A percentile compares a stretch with the other conserved stretches of the same genome.
Conservation (phyloP, 2,113 vertebrate species). For the Taurulus bubalis region DNA sequence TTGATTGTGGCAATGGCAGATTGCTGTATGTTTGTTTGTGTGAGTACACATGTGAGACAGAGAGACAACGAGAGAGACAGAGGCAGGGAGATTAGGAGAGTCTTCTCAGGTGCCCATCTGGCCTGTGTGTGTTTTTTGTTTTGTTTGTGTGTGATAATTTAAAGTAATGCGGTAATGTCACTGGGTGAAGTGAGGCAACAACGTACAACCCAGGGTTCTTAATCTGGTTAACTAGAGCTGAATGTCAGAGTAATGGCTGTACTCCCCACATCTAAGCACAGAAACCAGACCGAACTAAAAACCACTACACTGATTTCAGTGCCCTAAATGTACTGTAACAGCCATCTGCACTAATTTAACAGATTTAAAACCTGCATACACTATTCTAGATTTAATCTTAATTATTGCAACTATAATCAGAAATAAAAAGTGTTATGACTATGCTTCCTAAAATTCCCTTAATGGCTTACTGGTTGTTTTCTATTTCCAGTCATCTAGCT, state of each 20-base stretch:
- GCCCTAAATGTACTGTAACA: slow-evolving; percentile 41
- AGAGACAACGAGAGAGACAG: slow-evolving; percentile 29
- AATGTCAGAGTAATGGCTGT: slow-evolving; percentile 47
- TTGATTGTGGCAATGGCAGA: not conserved
- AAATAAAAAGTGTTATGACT: slow-evolving; percentile 26
- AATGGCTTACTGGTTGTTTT: slow-evolving; percentile 55
- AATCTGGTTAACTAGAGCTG: slow-evolving; percentile 57
- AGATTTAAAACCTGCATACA: slow-evolving; percentile 44
- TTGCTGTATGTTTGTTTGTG: not conserved
- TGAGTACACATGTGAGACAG: slow-evolving; percentile 7
- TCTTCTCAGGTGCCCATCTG: slow-evolving; percentile 52
- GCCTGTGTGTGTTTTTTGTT: not conserved
- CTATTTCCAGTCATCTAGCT: slow-evolving; percentile 44
- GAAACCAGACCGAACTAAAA: slow-evolving; percentile 34
- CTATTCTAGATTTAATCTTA: slow-evolving; percentile 47
- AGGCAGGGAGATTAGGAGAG: slow-evolving; percentile 23
- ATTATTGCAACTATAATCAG: slow-evolving; percentile 31
- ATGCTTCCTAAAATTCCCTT: slow-evolving; percentile 52
- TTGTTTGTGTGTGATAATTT: slow-evolving; percentile 20
- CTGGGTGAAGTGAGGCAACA: slow-evolving; percentile 32
- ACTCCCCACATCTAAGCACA: slow-evolving; percentile 42
- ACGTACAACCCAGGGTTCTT: slow-evolving; percentile 27
- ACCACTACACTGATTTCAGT: slow-evolving; percentile 12
- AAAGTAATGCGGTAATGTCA: slow-evolving; percentile 27
- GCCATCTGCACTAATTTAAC: slow-evolving; percentile 47